Percentiles rank a stretch among this genome's conserved stretches.
Conservation (phyloP, 2,888 invertebrate species). For the Thecophora atra region DNA sequence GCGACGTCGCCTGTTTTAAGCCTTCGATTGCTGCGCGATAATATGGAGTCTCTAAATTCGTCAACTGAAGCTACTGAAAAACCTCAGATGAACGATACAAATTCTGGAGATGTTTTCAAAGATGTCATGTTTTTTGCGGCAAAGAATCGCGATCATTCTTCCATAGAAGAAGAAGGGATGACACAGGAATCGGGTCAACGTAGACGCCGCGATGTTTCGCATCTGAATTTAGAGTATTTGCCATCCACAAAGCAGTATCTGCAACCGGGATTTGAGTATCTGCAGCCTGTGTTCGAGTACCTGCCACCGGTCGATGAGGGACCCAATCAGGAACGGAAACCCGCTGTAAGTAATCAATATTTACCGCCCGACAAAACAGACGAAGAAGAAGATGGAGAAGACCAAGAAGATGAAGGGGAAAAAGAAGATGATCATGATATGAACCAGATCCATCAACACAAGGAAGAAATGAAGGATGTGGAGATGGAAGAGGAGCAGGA, state of each 20-base stretch:
- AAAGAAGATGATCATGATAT: constrained; percentile 43
- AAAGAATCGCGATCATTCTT: constrained; percentile 35
- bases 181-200: constrained; percentile 40
- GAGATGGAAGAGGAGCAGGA: constrained; percentile 38
- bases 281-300: constrained; percentile 34
- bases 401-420: constrained; percentile 28
- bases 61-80: not conserved
- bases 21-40: not conserved
- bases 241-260: constrained; percentile 48
- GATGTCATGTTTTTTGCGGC: not conserved
- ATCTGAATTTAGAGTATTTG: constrained; percentile 54
- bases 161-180: constrained; percentile 23
- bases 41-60: not conserved
- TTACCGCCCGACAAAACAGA: not conserved
- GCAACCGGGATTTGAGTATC: constrained; percentile 2
- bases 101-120: not conserved
- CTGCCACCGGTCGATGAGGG: constrained; percentile 48
- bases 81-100: not conserved
- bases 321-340: not conserved
- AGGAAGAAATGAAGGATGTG: constrained; percentile 30
- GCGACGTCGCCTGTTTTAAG: not conserved
- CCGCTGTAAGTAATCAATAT: not conserved
- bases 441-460: constrained; percentile 55
- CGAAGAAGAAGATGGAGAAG: constrained; percentile 29
- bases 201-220: constrained; percentile 57